Conservation (phyloP, 2,797 vertebrate species). For the Sphaeramia orbicularis region DNA sequence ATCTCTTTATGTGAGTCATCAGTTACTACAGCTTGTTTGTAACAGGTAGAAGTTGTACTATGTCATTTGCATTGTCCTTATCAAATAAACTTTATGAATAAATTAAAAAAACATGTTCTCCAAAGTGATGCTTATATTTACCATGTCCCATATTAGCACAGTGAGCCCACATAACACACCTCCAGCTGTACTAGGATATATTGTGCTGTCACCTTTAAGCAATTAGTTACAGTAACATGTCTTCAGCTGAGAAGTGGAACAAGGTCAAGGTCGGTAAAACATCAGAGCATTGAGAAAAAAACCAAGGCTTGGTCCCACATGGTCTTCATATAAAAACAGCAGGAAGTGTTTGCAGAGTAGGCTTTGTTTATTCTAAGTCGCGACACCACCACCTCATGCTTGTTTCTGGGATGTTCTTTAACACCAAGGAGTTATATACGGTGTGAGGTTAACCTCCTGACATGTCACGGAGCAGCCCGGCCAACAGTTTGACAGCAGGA, state of each 20-base stretch:
- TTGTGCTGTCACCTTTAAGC: constrained; percentile 16
- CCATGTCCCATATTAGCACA: not conserved
- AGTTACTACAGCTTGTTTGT: too few relatives aligned
- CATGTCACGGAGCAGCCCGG: constrained; percentile 12
- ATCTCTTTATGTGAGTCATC: too few relatives aligned
- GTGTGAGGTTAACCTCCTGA: constrained; percentile 20
- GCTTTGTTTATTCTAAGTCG: constrained; percentile 37
- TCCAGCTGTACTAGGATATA: constrained; percentile 26
- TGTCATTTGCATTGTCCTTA: too few relatives aligned
- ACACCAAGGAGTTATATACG: constrained; percentile 6
- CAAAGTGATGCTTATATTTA: not conserved
- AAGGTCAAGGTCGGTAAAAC: constrained; percentile 39
- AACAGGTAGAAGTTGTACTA: too few relatives aligned
- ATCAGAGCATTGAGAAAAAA: constrained; percentile 4
- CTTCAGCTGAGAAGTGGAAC: constrained; percentile 16
- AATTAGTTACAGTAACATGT: constrained; percentile 18
- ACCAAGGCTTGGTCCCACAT: not conserved
- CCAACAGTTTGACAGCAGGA: constrained; percentile 13
- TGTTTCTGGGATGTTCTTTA: constrained; percentile 16
- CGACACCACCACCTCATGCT: constrained; percentile 17
- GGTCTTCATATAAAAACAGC: constrained; percentile 40
- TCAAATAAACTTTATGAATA: too few relatives aligned
- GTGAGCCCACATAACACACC: constrained; percentile 8
- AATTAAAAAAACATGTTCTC: too few relatives aligned
- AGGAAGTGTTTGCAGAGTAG: constrained; percentile 32